phyloP scores from a whole-genome alignment of 1,140 invertebrate genomes.

The Anastrepha ludens region DNA sequence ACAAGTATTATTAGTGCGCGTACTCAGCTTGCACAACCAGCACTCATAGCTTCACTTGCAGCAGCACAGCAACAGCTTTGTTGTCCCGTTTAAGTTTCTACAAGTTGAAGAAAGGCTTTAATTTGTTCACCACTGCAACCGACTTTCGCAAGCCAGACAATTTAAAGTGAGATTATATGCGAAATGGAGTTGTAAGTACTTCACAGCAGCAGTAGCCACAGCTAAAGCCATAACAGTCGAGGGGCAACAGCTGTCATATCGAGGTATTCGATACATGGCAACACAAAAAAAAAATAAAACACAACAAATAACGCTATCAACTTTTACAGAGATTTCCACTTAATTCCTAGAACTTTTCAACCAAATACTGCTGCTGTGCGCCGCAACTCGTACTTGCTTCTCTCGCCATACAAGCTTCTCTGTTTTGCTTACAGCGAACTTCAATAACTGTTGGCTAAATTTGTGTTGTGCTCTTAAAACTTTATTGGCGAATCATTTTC shows the following conservation, averaged over 20 bases:
- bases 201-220: not conserved
- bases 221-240: not conserved
- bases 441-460: not conserved
- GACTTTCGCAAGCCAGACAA: not conserved
- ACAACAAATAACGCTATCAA: not conserved
- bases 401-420: not conserved
- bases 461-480: constrained; percentile 1
- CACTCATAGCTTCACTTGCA: too few species aligned
- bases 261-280: not conserved
- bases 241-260: not conserved
- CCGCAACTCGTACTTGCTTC: not conserved
- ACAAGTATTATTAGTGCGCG: too few species aligned
- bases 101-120: constrained; percentile 28
- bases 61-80: not conserved
- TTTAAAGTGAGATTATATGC: not conserved
- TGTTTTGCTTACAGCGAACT: not conserved
- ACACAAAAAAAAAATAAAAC: not conserved
- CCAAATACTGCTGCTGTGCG: not conserved
- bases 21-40: not conserved
- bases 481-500: not conserved
- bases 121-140: not conserved
- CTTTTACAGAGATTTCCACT: not conserved
- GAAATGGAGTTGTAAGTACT: constrained; percentile 17
- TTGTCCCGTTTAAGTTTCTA: not conserved
- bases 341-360: not conserved